phyloP scores from a whole-genome alignment of 2,888 invertebrate species.

The Pocota personata region DNA sequence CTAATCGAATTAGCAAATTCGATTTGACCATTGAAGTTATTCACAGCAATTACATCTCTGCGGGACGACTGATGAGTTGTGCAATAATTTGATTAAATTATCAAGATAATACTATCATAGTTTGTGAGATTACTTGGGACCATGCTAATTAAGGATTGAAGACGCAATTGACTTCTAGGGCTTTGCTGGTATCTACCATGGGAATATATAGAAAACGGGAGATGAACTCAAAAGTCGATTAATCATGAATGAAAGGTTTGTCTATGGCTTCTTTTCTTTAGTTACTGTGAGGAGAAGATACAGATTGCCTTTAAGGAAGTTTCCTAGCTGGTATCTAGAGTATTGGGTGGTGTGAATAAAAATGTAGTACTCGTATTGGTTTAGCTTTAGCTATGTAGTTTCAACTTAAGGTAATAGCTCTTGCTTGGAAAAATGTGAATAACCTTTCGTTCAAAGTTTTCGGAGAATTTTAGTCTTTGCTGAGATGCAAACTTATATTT shows the following conservation, averaged over 20 bases:
- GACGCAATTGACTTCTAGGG: slow-evolving; percentile 10
- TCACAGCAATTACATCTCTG: slow-evolving; percentile 63
- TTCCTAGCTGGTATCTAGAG: too few species aligned
- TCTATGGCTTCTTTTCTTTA: too few species aligned
- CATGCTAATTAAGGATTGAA: slow-evolving; percentile 47
- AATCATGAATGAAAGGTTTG: background rate
- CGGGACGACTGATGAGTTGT: slow-evolving; percentile 43
- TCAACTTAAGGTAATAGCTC: too few species aligned
- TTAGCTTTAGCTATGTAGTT: too few species aligned
- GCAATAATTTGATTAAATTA: slow-evolving; percentile 60
- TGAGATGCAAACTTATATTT: too few species aligned
- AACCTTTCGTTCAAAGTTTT: too few species aligned
- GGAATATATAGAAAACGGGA: slow-evolving; percentile 14
- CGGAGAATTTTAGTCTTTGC: too few species aligned
- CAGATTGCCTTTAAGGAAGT: too few species aligned
- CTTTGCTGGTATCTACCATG: background rate
- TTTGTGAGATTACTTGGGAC: slow-evolving; percentile 32
- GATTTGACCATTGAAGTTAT: slow-evolving; percentile 58
- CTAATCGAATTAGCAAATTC: slow-evolving; percentile 71
- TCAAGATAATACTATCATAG: slow-evolving; percentile 48
- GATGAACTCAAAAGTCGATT: slow-evolving; percentile 12
- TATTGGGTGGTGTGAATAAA: too few species aligned
- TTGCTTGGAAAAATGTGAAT: too few species aligned
- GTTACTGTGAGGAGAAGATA: too few species aligned
- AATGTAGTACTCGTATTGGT: too few species aligned